Evolutionary conservation across 2,113 vertebrate species (phyloP).

Genomic region (Nasalis larvatus): DNA sequence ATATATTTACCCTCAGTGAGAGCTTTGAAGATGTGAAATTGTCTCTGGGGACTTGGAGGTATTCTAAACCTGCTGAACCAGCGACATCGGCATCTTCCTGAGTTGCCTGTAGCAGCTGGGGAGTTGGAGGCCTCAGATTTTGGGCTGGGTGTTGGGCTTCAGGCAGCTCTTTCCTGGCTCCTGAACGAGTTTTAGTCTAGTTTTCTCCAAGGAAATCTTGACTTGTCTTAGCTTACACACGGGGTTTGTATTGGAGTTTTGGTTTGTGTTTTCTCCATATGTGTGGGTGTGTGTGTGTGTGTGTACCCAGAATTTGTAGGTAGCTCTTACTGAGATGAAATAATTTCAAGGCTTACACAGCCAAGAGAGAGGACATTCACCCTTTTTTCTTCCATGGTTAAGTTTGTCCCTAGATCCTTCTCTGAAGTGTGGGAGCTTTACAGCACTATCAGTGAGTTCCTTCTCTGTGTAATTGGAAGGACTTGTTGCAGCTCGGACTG

Average conservation of each 20-base stretch:
- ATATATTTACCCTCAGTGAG: not conserved
- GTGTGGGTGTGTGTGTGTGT: not conserved
- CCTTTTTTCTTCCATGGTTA: not conserved
- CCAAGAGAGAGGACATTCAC: not conserved
- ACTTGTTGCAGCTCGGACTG: not conserved
- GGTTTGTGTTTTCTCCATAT: not conserved
- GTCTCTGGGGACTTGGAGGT: not conserved
- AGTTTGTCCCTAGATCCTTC: not conserved
- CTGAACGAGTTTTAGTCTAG: not conserved
- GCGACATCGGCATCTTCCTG: not conserved
- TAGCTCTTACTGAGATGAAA: slow-evolving; percentile 48
- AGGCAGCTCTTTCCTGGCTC: not conserved
- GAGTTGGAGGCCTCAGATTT: not conserved
- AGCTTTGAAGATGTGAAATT: not conserved
- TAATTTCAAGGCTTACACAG: not conserved
- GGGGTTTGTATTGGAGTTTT: not conserved
- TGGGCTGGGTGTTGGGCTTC: not conserved
- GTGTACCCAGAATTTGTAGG: slow-evolving; percentile 30
- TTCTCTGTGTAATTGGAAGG: not conserved
- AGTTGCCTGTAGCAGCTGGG: not conserved
- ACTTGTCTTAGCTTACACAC: not conserved
- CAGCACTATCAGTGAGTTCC: not conserved
- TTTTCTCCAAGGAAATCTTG: slow-evolving; percentile 6
- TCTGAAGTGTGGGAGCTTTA: not conserved
- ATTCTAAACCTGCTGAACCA: accelerated